phyloP scores from a whole-genome alignment of 2,113 vertebrate species.

The Redunca redunca region DNA sequence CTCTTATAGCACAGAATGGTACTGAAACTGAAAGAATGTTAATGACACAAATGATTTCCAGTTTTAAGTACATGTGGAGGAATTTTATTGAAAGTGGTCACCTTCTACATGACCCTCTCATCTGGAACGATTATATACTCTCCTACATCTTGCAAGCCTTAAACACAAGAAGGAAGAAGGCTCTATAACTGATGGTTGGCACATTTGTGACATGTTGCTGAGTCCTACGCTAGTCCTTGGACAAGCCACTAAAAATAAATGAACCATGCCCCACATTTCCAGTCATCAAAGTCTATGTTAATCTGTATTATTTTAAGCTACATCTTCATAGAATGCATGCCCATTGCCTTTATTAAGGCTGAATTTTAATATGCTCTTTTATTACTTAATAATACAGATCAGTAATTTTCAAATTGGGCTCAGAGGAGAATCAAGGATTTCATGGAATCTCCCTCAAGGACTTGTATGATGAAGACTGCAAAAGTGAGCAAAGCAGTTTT shows the following conservation, averaged over 20 bases:
- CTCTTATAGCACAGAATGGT: not conserved
- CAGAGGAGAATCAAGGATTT: not conserved
- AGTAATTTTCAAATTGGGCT: constrained; percentile 12
- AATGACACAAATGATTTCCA: not conserved
- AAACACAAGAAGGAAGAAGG: not conserved
- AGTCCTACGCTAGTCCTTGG: not conserved
- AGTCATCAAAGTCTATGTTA: not conserved
- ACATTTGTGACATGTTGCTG: not conserved
- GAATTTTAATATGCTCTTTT: not conserved
- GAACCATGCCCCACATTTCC: not conserved
- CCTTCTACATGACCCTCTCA: not conserved
- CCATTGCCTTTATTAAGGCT: not conserved
- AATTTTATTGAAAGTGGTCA: not conserved
- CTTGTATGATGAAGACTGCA: not conserved
- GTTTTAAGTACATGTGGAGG: not conserved
- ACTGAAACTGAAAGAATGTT: not conserved
- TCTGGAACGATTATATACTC: fast-evolving
- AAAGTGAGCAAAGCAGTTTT: not conserved
- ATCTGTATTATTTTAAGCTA: constrained; percentile 10
- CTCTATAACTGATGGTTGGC: not conserved
- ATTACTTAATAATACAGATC: constrained; percentile 28
- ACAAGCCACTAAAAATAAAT: constrained; percentile 23
- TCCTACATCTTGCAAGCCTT: fast-evolving
- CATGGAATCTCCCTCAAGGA: not conserved
- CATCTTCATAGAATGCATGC: not conserved